phyloP scores from a whole-genome alignment of 2,797 vertebrate species.

The Sarcoramphus papa region DNA sequence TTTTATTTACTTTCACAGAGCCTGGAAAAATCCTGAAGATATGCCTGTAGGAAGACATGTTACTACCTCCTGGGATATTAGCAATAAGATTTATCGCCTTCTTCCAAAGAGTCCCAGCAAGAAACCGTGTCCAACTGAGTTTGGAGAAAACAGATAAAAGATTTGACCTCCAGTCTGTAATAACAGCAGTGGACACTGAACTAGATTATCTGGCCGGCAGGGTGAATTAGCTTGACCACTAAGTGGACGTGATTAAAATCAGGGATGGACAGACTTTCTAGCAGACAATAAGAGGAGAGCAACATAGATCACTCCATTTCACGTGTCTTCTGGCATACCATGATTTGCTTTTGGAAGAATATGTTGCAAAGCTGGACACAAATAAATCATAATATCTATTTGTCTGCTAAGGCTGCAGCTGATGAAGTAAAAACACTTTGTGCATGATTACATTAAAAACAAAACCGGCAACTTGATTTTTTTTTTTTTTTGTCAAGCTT shows the following conservation, averaged over 20 bases:
- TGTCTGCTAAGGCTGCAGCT: not conserved
- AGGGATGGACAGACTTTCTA: not conserved
- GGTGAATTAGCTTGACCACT: constrained; percentile 35
- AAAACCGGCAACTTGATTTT: not conserved
- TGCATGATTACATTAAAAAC: not conserved
- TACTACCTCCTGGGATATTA: not conserved
- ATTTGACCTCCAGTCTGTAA: constrained; percentile 17
- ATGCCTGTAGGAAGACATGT: not conserved
- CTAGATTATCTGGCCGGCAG: not conserved
- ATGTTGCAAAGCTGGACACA: not conserved
- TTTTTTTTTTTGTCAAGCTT: not conserved
- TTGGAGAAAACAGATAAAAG: constrained; percentile 11
- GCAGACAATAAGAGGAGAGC: not conserved
- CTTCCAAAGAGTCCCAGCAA: not conserved
- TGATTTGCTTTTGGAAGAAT: not conserved
- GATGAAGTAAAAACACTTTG: not conserved
- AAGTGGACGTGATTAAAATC: not conserved
- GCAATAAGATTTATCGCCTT: not conserved
- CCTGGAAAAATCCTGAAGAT: not conserved
- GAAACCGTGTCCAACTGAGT: not conserved
- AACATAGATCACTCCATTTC: not conserved
- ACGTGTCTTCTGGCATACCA: not conserved
- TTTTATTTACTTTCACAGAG: not conserved
- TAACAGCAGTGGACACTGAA: constrained; percentile 10
- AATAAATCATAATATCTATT: not conserved